Percentiles rank a stretch among this genome's conserved stretches.
These are phyloP conservation scores for Cricetomys ansorgei DNA, from an alignment of 2,113 vertebrate genomes.

Conservation along the genomic window DNA sequence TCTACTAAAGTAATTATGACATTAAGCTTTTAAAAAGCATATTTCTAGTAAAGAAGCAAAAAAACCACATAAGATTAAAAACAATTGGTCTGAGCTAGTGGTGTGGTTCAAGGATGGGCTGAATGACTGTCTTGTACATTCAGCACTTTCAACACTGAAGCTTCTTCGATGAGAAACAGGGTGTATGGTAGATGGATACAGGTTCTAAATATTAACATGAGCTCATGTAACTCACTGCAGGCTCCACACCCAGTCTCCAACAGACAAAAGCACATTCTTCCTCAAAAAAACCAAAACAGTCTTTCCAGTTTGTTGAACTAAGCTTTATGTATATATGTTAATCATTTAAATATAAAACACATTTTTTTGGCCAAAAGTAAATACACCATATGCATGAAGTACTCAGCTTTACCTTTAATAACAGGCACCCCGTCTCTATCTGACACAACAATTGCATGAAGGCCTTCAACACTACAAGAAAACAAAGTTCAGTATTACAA, in stretches of 20 bases:
- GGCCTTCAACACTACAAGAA: slow-evolving; percentile 93
- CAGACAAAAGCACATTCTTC: slow-evolving; percentile 20
- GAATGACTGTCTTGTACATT: neutral
- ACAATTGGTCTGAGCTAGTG: neutral
- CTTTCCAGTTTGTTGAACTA: slow-evolving; percentile 10
- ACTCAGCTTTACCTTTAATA: slow-evolving; percentile 93
- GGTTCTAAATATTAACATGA: neutral
- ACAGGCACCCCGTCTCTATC: slow-evolving; percentile 98
- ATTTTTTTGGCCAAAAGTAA: slow-evolving; percentile 39
- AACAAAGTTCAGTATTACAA: slow-evolving; percentile 41
- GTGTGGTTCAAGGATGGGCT: neutral
- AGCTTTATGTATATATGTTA: neutral
- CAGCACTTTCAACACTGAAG: slow-evolving; percentile 19
- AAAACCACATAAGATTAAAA: slow-evolving; percentile 21
- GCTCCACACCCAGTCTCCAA: neutral
- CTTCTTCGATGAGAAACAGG: neutral
- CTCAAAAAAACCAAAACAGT: neutral
- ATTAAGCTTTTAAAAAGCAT: neutral
- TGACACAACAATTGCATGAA: slow-evolving; percentile 97
- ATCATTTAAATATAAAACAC: neutral
- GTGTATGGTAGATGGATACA: neutral
- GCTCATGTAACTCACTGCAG: neutral
- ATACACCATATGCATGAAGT: neutral
- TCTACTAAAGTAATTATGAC: neutral
- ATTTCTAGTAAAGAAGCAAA: slow-evolving; percentile 27